A percentile compares a stretch with the other conserved stretches of the same genome.
These are phyloP conservation scores for Ceuthmochares aereus DNA, from an alignment of 2,113 vertebrate species.

Conservation along the genomic window DNA sequence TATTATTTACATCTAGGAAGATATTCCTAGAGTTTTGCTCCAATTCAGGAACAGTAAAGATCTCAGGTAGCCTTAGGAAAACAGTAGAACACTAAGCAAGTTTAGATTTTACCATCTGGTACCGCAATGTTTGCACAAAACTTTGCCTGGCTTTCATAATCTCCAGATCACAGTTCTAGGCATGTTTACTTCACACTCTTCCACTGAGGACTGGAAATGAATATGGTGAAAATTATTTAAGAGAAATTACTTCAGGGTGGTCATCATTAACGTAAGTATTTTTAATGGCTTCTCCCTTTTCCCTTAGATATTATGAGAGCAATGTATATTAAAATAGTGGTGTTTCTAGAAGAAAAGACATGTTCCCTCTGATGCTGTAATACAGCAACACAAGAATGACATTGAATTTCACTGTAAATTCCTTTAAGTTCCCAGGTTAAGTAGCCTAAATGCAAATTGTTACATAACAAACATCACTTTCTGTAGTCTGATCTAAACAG, in stretches of 20 bases:
- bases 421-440: not conserved
- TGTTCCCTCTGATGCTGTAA: not conserved
- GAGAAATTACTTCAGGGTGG: not conserved
- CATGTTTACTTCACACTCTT: not conserved
- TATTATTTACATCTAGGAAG: not conserved
- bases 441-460: not conserved
- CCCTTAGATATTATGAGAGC: not conserved
- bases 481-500: not conserved
- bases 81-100: not conserved
- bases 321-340: not conserved
- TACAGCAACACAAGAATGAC: not conserved
- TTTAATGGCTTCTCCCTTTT: not conserved
- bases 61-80: not conserved
- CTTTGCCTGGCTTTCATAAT: not conserved
- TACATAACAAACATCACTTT: not conserved
- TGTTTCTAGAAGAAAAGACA: not conserved
- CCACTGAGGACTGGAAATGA: not conserved
- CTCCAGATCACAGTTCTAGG: not conserved
- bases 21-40: not conserved
- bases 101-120: not conserved
- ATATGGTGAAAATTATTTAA: not conserved
- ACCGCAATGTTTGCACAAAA: not conserved
- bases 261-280: not conserved
- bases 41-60: not conserved
- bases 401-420: not conserved